These are phyloP conservation scores for Potamarius usumacintae DNA, from an alignment of 2,113 vertebrate genomes.

Conservation along the genomic window DNA sequence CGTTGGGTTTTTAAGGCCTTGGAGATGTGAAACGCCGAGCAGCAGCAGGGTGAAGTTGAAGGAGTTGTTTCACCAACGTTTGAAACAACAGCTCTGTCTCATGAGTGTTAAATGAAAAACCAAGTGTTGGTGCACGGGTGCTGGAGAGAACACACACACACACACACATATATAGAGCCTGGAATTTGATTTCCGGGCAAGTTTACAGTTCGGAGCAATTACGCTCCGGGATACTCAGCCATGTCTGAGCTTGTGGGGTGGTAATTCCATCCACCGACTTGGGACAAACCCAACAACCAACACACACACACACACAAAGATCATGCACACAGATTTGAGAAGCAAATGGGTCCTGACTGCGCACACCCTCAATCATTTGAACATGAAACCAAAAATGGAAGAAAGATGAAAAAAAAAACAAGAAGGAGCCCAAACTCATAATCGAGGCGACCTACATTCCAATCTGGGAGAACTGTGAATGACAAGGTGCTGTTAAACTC, in stretches of 20 bases:
- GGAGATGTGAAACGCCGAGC: too few relatives aligned
- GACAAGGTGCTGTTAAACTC: slow-evolving; percentile 11
- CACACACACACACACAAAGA: slow-evolving; percentile 8
- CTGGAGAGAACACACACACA: background rate
- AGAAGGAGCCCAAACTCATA: background rate
- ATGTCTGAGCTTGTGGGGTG: slow-evolving; percentile 39
- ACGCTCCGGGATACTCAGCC: slow-evolving; percentile 17
- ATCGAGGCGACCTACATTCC: background rate
- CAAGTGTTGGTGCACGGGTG: background rate
- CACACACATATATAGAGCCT: background rate
- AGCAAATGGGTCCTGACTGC: background rate
- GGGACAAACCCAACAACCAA: slow-evolving; percentile 31
- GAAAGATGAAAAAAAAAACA: background rate
- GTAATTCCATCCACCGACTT: slow-evolving; percentile 36
- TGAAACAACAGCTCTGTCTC: background rate
- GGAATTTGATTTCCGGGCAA: slow-evolving; percentile 21
- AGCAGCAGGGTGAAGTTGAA: background rate
- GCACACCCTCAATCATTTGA: background rate
- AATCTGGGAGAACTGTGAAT: slow-evolving; percentile 12
- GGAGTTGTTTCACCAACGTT: slow-evolving; percentile 50
- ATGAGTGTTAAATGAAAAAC: background rate
- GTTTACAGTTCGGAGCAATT: slow-evolving; percentile 23
- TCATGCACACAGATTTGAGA: background rate
- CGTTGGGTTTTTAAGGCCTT: too few relatives aligned
- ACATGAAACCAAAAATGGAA: slow-evolving; percentile 13